Evolutionary conservation across 2,113 vertebrate species (phyloP), one percentile per base, ranked within the genome.

Genomic region (Tursiops truncatus): DNA sequence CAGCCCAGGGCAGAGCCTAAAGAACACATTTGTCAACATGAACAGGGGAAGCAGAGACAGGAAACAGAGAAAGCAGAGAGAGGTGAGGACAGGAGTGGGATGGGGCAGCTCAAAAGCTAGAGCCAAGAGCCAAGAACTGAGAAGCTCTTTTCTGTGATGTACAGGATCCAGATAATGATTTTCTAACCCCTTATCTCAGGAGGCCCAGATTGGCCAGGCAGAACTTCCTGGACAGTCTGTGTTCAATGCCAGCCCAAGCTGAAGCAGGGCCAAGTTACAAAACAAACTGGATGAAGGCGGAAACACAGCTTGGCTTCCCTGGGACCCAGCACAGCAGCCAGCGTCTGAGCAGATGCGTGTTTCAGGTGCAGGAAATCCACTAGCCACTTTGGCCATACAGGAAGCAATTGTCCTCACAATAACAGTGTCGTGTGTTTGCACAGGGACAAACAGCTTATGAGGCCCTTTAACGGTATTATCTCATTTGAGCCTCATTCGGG

Each of bases 341-440:
- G 60, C 85, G 17, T 65, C 73, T 20, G 38, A 89, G 60, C 31
- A 96, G 79, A 94, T 18, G 28, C 28, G n/a, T 0, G 26, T 15
- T 74, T 23, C 82, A 44, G 7, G 12, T 60, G 3, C 95, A 95
- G 94, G 95, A 98, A 97, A 87, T 92, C 74, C 90, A 90, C 83
- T 95, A 95, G 87, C 80, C 81, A 70, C 89, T 95, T 92, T 80
- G 79, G 80, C 33, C 94, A 96, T 96, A 96, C 87, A 98, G 95
- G 97, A 98, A 97, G 80, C 92, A 97, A 96, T 98, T 25, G 11
- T 58, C 63, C 63, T 97, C 41, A 74, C 74, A 65, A 85, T 89
- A 95, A 96, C 94, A 97, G 87, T 82, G 62, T 56, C 8, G 11
- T 86, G 68, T 97, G 68, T 89, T 97, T 97, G 60, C 74, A 96